Evolutionary conservation across 2,888 invertebrate species (phyloP).

Genomic region (Lomographa bimaculata): DNA sequence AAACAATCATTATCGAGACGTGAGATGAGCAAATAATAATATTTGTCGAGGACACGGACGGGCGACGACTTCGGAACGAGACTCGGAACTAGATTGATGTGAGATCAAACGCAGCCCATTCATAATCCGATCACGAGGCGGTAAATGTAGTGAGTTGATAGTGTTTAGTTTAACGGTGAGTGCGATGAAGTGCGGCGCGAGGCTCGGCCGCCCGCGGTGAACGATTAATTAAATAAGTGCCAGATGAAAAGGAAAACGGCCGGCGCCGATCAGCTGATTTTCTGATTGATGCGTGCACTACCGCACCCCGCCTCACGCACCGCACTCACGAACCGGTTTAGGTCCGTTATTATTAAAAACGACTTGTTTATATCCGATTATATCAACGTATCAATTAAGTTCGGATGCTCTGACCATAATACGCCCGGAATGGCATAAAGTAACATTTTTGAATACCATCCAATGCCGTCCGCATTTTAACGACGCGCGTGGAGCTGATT

Average conservation of each 20-base stretch:
- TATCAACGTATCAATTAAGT: constrained; percentile 51
- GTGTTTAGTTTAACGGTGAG: constrained; percentile 53
- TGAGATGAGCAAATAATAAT: constrained; percentile 41
- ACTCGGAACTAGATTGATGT: constrained; percentile 49
- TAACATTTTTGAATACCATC: constrained; percentile 19
- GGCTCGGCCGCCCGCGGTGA: constrained; percentile 57
- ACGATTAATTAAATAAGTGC: constrained; percentile 73
- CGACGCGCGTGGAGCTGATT: constrained; percentile 10
- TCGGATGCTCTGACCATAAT: constrained; percentile 29
- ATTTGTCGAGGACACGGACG: constrained; percentile 33
- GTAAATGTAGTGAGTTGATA: constrained; percentile 49
- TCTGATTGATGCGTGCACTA: constrained; percentile 65
- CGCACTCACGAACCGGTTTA: constrained; percentile 64
- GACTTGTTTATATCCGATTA: constrained; percentile 55
- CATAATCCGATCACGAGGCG: constrained; percentile 59
- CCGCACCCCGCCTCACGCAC: constrained; percentile 50
- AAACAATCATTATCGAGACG: constrained; percentile 43
- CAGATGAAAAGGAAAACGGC: constrained; percentile 74
- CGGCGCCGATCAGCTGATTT: constrained; percentile 73
- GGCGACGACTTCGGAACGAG: constrained; percentile 35
- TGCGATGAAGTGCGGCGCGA: constrained; percentile 31
- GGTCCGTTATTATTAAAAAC: constrained; percentile 56
- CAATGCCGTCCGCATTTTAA: constrained; percentile 21
- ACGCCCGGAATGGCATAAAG: constrained; percentile 19
- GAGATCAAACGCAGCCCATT: constrained; percentile 60